Evolutionary conservation across 2,797 vertebrate genomes (phyloP), one percentile per base, ranked within the genome.

Genomic region (Merluccius polli): DNA sequence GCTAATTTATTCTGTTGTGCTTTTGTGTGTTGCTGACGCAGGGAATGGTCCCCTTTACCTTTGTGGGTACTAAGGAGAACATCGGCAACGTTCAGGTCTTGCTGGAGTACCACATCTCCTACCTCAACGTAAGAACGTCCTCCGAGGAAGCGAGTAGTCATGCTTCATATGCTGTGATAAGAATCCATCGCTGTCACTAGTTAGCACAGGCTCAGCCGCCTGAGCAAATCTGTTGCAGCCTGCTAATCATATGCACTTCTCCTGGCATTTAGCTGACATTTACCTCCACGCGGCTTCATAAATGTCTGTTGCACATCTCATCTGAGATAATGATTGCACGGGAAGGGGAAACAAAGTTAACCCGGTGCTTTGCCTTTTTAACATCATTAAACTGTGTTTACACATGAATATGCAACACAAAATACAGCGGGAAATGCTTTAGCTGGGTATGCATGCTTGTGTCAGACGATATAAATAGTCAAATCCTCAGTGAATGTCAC

Each of bases 31-130:
- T 91, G 85, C 83, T 70, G 86, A 90, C 92, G 13, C 90, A 99
- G 98, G 97, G 97, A 83, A 99, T 98, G 97, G 97, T 99, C 90
- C 98, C 98, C 0, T 99, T 99, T 87, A 98, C 96, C 31, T 99
- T 99, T 90, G 98, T 99, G 78, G 98, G 98, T 84, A 99, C 97
- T 69, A 99, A 98, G 91, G 98, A 99, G 90, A 99, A 94, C 84
- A 98, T 99, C 73, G 96, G 96, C 79, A 99, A 99, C 38, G 97
- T 98, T 59, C 97, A 98, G 73, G 98, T 99, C 73, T 93, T 99
- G 75, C 85, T 99, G 90, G 98, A 99, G 78, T 99, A 99, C 87
- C 98, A 99, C 92, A 98, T 99, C 41, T 94, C 97, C 0, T 99
- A 99, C 83, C 94, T 99, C 65, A 98, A 99, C 91, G 98, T 99